Conservation (phyloP, 2,113 vertebrate genomes). For the Lanius collurio region DNA sequence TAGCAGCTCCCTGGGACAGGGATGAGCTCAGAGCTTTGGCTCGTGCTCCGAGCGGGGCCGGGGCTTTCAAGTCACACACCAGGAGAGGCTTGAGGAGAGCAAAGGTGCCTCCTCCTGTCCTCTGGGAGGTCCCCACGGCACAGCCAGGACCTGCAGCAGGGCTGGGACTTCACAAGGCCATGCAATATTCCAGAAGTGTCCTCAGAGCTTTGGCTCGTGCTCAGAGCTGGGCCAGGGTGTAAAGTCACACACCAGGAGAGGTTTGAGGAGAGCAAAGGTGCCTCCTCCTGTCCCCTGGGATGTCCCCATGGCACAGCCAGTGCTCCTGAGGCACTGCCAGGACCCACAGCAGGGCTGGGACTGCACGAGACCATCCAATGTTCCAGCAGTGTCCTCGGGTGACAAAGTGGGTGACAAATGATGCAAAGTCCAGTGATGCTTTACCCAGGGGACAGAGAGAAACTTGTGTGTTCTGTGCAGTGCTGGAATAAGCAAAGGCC, state of each 20-base stretch:
- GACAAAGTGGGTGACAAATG: neutral
- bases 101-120: neutral
- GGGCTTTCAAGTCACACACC: constrained; percentile 6
- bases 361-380: rapidly evolving
- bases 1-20: constrained; percentile 60
- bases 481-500: neutral
- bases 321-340: rapidly evolving
- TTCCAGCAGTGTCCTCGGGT: neutral
- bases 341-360: rapidly evolving
- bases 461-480: rapidly evolving
- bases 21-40: constrained; percentile 70
- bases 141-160: neutral
- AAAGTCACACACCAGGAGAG: neutral
- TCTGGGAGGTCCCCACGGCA: neutral
- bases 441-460: neutral
- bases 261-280: neutral
- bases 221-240: neutral
- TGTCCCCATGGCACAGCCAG: neutral
- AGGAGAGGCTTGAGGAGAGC: neutral
- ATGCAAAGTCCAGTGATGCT: neutral
- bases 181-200: neutral
- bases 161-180: neutral
- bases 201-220: neutral
- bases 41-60: neutral
- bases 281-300: neutral